These are phyloP conservation scores for Enteromius anoplus DNA, from an alignment of 2,797 vertebrate genomes.

Conservation along the genomic window DNA sequence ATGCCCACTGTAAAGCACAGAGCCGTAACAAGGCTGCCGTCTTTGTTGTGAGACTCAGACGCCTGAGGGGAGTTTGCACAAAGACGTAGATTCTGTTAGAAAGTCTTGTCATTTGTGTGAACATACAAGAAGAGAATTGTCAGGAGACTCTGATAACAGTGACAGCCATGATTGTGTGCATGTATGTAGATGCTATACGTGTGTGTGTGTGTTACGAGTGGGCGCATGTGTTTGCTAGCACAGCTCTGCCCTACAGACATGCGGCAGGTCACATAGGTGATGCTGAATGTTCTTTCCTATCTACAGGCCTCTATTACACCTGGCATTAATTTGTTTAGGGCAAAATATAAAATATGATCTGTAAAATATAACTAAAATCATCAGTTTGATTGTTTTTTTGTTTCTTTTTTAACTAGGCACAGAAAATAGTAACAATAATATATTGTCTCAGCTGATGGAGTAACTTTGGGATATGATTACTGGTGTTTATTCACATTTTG, in stretches of 20 bases:
- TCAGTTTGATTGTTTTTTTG: not conserved
- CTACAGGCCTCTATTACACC: not conserved
- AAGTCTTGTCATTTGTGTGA: conserved; percentile 41
- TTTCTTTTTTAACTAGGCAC: not conserved
- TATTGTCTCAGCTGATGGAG: not conserved
- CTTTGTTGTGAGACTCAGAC: conserved; percentile 66
- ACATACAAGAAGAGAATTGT: conserved; percentile 48
- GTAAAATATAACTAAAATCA: not conserved
- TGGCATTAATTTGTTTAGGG: not conserved
- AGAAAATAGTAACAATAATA: not conserved
- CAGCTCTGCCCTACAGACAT: conserved; percentile 16
- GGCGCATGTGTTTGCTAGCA: not conserved
- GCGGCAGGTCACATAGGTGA: conserved; percentile 45
- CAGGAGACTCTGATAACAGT: conserved; percentile 40
- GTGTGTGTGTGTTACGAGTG: conserved; percentile 13
- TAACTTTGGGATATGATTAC: not conserved
- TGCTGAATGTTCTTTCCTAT: conserved; percentile 47
- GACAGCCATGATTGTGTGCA: conserved; percentile 14
- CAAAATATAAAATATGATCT: not conserved
- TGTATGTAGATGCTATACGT: conserved; percentile 17
- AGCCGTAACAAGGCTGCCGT: conserved; percentile 33
- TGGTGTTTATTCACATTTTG: not conserved
- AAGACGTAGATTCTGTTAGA: conserved; percentile 48
- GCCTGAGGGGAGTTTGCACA: conserved; percentile 52
- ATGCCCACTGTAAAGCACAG: conserved; percentile 34